Evolutionary conservation across 2,888 invertebrate species (phyloP), one percentile per base, ranked within the genome.

Genomic region (Priocnemis perturbator): DNA sequence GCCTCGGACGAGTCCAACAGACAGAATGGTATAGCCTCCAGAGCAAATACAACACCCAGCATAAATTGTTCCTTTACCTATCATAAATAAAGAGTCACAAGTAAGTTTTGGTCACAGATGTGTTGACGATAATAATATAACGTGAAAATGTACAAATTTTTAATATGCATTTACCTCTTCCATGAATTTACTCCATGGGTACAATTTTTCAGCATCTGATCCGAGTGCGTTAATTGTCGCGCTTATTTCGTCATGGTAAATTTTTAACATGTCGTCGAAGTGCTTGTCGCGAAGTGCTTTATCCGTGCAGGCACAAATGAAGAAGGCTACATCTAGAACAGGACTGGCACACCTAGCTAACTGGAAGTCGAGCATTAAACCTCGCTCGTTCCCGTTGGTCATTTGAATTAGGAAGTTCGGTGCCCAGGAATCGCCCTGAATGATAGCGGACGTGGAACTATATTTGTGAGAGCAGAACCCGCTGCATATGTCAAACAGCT

Each of bases 351-450:
- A 92, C 73, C 90, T 90, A 0, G 93, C 87, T 55, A 95, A 82
- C 85, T 95, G 95, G 78, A 94, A 95, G 82, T 95, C 95, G 45
- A 95, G 93, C 69, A 95, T 90, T 77, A 92, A 91, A 0, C 91
- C 90, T 67, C 90, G 90, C 4, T 83, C 71, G 63, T 87, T 78
- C 7, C 74, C 73, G 0, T 77, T 58, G 3, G 67, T 59, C 63
- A 90, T 90, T 53, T 91, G 91, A 9, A 91, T 91, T 0, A 95
- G 85, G 77, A 95, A 95, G 84, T 95, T 95, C n/a, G 93, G 94
- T 0, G 93, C 91, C 95, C 95, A 95, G 48, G 92, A 92, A 83
- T 95, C 95, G 0, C 95, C 95, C 68, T 95, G 94, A 0, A 91
- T 92, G 30, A 95, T 91, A 0, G 93, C 93, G 0, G 92, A 87